Base-by-base conservation (phyloP, 1,140 invertebrate genomes). In the Calliphora vicina region DNA sequence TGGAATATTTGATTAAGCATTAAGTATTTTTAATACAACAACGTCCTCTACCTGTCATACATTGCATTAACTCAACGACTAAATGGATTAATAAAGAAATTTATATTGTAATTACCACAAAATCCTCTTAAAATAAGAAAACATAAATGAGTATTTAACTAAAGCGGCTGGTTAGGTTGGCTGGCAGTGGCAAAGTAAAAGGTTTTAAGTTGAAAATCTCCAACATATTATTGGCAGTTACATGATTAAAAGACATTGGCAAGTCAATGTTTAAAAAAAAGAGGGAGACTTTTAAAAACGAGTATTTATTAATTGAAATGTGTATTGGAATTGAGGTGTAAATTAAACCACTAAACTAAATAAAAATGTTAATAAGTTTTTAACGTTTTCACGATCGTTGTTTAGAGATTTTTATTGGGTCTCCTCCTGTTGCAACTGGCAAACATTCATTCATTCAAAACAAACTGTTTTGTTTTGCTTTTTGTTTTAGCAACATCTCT, bases 261-360 rank as follows among this genome's bases (percentile, higher is more conserved):
- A 67, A 67, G n/a, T 67, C 61, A 23, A 10, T 67, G 8, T 67
- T 67, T 67, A 6, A 13, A 15, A 50, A 67, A 67, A 25, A 23
- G 61, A 1, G 15, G 45, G 0, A 50, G 15, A 50, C 0, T 10
- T 1, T 5, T 12, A n/a, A 50, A 50, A 50, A 50, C 13, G 17
- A 15, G 17, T 67, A 67, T 67, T 5, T 20, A 67, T 67, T 20
- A 67, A 67, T 67, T 67, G 61, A 67, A 10, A 23, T 67, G 61
- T 67, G 50, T 57, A n/a, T 57, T 17, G 15, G 50, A 17, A n/a
- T 23, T 23, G 20, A 67, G 61, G 61, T 67, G 61, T 67, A 67
- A 67, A 67, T 67, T 67, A 67, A 67, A 67, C 61, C 61, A 57
- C 50, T 20, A 67, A 67, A 67, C 61, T 67, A 67, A 67, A 67